Evolutionary conservation across 2,888 invertebrate species (phyloP), one percentile per base, ranked within the genome.

Genomic region (Caenorhabditis imperialis): DNA sequence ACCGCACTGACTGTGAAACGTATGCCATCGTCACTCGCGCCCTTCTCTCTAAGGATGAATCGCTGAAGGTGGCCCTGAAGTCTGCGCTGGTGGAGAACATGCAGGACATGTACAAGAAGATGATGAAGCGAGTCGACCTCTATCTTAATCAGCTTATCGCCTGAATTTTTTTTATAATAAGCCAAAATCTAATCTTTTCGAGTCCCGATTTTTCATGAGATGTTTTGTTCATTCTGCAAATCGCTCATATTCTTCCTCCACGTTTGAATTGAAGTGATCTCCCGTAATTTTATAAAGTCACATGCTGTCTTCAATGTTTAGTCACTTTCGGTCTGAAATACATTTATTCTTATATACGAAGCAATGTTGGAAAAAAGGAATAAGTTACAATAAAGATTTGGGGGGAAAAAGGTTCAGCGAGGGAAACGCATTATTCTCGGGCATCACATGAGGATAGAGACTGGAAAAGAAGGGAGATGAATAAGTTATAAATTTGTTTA

Each of bases 1-100:
- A 80, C 55, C 75, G 75, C 6, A 72, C 70, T 27, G 83, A 83
- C 35, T 82, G 82, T 54, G 77, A 79, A 37, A 83, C 83, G 16
- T 83, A 67, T 51, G 75, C 78, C 1, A 57, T 81, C 22, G 83
- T 83, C 22, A 77, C 81, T 7, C 67, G 73, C 25, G 78, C 74
- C 10, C 74, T 83, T 37, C 51, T 83, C 16, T 14, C 60, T 22
- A 83, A 83, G 51, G 78, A 82, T 60, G 63, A 70, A 16, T 27
- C 58, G 12, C 63, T 83, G 33, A 79, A 76, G 50, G 57, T 73
- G 42, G 54, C 53, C 0, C 45, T 83, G 38, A 75, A 78, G 18
- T 61, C 79, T 35, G 71, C 82, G 3, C 50, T 83, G 18, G 50
- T 83, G 6, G 82, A 82, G 57, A 77, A 70, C 14, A 69, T 81